phyloP scores from a whole-genome alignment of 2,797 vertebrate species.

The Austrolebias charrua region DNA sequence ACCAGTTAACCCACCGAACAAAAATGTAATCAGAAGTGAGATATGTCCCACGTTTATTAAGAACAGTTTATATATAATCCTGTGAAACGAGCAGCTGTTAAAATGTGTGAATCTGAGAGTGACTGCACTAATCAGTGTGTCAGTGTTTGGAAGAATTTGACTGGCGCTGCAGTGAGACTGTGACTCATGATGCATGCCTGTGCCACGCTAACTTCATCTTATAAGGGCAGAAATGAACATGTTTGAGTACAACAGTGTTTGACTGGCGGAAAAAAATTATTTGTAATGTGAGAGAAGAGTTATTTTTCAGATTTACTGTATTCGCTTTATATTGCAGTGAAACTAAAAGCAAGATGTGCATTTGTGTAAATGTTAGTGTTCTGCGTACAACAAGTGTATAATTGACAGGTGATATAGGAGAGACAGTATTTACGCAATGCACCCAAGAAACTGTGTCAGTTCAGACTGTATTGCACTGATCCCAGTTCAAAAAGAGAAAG shows the following conservation, averaged over 20 bases:
- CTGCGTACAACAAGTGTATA: slow-evolving; percentile 15
- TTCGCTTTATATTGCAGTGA: slow-evolving; percentile 20
- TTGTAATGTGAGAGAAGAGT: no score
- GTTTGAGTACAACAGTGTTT: slow-evolving; percentile 20
- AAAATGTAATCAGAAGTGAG: slow-evolving; percentile 18
- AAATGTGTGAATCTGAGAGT: slow-evolving; percentile 8
- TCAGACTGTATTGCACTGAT: no score
- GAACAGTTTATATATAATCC: slow-evolving; percentile 10
- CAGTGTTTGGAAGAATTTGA: slow-evolving; percentile 56
- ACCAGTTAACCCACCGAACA: slow-evolving; percentile 13
- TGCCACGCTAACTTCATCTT: slow-evolving; percentile 59
- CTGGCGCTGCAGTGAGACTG: slow-evolving; percentile 40
- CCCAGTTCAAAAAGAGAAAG: no score
- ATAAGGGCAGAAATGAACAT: slow-evolving; percentile 65
- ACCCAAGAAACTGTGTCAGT: no score
- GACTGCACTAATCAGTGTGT: slow-evolving; percentile 45
- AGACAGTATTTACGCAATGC: no score
- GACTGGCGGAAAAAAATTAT: no score
- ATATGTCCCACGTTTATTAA: slow-evolving; percentile 17
- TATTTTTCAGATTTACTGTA: no score
- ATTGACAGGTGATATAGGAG: no score
- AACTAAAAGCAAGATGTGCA: neutral
- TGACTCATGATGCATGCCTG: slow-evolving; percentile 54
- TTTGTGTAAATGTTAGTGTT: slow-evolving; percentile 21
- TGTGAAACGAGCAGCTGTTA: slow-evolving; percentile 11